Base-by-base conservation (phyloP, 2,888 invertebrate genomes). In the Caenorhabditis panamensis region DNA sequence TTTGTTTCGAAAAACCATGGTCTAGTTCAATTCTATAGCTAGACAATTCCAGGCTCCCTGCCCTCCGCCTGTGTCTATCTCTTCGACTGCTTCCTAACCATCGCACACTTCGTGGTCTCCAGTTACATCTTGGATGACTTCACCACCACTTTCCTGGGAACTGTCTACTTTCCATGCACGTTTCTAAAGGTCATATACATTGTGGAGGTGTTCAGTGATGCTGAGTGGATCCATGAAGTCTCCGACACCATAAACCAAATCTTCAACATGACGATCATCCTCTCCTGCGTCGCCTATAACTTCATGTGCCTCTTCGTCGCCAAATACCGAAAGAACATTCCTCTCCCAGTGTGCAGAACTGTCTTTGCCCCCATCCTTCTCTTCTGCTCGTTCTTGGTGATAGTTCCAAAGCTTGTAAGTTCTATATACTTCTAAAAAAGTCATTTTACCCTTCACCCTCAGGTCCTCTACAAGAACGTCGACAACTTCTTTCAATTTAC, bases 221-320 rank as follows among this genome's bases (percentile, higher is more conserved):
- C 79, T 6, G 8, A 37, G 24, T 68, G 68, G 66, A 44, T 71
- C 28, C 18, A 44, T 31, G 66, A 66, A 8, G 49, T 80, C 26
- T 54, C 28, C 36, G 69, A 71, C 13, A 61, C 59, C 1, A 54
- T 80, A 24, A 75, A 63, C 54, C 75, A 75, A 51, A 51, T 80
- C 36, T 80, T 80, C 80, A 75, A 69, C 49, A 71, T 76, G 71
- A 72, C 75, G 4, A 80, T 80, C 16, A 61, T 80, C 31, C 54
- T 76, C 28, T 61, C 66, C 6, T 71, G 71, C 28, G 31, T 80
- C 28, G 80, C 71, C 28, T 80, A 80, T 36, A 75, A 76, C 20
- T 63, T 75, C 26, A 80, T 80, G 76, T 80, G 80, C 37, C 56
- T 61, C n/a, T 80, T 66, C 41, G 80, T 80, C 22, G 71, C 75